phyloP scores from a whole-genome alignment of 2,113 vertebrate genomes.

The Oenanthe melanoleuca region DNA sequence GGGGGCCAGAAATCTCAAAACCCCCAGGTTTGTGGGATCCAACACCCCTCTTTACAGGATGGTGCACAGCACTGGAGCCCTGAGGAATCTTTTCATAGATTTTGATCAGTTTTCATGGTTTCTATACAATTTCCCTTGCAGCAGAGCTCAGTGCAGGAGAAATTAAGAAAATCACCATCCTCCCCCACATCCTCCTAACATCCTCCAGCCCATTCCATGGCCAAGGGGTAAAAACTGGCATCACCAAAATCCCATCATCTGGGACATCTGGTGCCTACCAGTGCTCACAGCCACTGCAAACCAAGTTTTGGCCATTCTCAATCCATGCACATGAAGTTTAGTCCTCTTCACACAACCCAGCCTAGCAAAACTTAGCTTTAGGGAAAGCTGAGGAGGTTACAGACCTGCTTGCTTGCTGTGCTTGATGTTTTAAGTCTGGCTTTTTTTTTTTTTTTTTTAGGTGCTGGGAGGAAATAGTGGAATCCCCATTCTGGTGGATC shows the following conservation, averaged over 20 bases:
- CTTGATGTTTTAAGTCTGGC: background rate
- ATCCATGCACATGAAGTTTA: background rate
- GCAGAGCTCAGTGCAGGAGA: background rate
- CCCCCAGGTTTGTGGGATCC: no score
- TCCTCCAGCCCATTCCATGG: background rate
- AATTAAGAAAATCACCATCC: background rate
- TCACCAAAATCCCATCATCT: background rate
- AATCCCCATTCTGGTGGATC: slow-evolving; percentile 90
- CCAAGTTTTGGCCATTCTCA: background rate
- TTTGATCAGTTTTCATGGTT: accelerated
- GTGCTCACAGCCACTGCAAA: background rate
- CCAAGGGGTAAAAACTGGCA: background rate
- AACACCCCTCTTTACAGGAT: no score
- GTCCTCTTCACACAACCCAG: background rate
- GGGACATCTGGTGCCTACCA: background rate
- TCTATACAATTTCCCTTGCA: background rate
- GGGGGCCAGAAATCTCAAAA: no score
- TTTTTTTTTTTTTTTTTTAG: slow-evolving; percentile 72
- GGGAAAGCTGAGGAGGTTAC: background rate
- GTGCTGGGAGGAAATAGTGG: slow-evolving; percentile 91
- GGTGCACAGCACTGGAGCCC: background rate
- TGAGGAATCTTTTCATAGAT: background rate
- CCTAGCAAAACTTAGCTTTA: background rate
- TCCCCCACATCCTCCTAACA: background rate
- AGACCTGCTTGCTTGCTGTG: background rate